A percentile compares a stretch with the other conserved stretches of the same genome.
Evolutionary conservation across 2,797 vertebrate species (phyloP).

Genomic region (Enteromius afrohamiltoni): DNA sequence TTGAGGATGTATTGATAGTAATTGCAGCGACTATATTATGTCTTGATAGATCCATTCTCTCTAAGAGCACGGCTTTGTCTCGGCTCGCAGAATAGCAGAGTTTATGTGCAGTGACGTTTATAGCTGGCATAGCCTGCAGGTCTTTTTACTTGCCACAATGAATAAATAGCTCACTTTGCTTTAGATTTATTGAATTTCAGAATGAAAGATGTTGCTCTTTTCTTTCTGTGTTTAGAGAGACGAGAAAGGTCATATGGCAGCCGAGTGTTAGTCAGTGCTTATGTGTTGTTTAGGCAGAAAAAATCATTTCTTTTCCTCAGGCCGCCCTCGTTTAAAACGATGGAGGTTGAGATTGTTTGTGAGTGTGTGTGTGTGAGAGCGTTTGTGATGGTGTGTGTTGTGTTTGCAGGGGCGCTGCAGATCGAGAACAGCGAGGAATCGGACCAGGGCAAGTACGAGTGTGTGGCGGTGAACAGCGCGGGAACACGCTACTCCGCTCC

Average conservation of each 20-base stretch:
- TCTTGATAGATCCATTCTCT: slow-evolving; percentile 19
- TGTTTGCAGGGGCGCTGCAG: slow-evolving; percentile 89
- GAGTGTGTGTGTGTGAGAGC: not conserved
- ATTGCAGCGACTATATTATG: not conserved
- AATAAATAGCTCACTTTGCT: slow-evolving; percentile 42
- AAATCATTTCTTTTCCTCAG: not conserved
- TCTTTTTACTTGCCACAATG: slow-evolving; percentile 36
- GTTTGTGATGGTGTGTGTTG: slow-evolving; percentile 45
- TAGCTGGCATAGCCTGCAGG: slow-evolving; percentile 3
- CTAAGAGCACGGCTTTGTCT: slow-evolving; percentile 15
- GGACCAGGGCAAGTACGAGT: slow-evolving; percentile 99
- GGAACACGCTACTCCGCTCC: slow-evolving; percentile 97
- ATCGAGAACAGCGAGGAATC: slow-evolving; percentile 98
- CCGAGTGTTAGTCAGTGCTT: slow-evolving; percentile 40
- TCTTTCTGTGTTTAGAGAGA: slow-evolving; percentile 25
- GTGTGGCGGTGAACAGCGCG: slow-evolving; percentile 93
- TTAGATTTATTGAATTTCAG: slow-evolving; percentile 45
- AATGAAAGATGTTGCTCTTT: slow-evolving; percentile 41
- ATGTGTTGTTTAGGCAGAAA: slow-evolving; percentile 19
- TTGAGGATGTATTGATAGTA: slow-evolving; percentile 13
- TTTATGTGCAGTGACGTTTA: slow-evolving; percentile 16
- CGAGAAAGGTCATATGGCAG: slow-evolving; percentile 4
- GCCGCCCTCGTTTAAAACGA: slow-evolving; percentile 3
- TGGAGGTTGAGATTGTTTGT: slow-evolving; percentile 32
- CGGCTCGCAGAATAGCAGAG: slow-evolving; percentile 27